These are phyloP conservation scores for Acanthisitta chloris DNA, from an alignment of 2,113 vertebrate species.

Conservation along the genomic window DNA sequence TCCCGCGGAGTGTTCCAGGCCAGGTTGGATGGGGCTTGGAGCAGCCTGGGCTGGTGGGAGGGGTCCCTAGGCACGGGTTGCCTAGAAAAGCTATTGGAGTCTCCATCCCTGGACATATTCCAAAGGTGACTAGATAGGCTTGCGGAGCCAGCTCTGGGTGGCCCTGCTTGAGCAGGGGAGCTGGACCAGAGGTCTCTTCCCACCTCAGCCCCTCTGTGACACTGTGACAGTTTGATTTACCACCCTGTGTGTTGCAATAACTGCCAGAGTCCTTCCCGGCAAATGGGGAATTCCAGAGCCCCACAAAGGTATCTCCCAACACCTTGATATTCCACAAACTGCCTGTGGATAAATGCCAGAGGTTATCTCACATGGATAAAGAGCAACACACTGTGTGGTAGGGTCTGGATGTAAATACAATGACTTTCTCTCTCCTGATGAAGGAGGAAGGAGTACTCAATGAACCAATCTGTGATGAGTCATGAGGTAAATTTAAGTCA, in stretches of 20 bases:
- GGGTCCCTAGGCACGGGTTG: not conserved
- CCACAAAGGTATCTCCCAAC: not conserved
- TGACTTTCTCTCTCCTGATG: not conserved
- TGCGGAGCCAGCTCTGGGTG: not conserved
- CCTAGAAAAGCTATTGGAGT: not conserved
- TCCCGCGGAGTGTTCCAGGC: not conserved
- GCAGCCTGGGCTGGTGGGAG: not conserved
- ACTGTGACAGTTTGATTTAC: not conserved
- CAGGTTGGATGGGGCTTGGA: not conserved
- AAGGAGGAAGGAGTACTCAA: not conserved
- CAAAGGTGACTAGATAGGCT: rapidly evolving
- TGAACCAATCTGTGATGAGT: conserved; percentile 4
- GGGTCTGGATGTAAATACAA: not conserved
- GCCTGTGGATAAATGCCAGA: not conserved
- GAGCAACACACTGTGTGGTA: not conserved
- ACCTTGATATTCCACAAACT: not conserved
- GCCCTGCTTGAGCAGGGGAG: not conserved
- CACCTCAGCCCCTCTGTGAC: not conserved
- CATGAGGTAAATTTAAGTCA: conserved; percentile 1
- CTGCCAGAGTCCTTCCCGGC: not conserved
- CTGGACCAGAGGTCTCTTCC: not conserved
- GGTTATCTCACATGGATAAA: not conserved
- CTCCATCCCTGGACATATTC: not conserved
- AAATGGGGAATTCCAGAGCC: not conserved
- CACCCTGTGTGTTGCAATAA: not conserved